Percentiles rank a stretch among this genome's conserved stretches.
Conservation (phyloP, 2,888 invertebrate species). For the Oegoconia quadripuncta region DNA sequence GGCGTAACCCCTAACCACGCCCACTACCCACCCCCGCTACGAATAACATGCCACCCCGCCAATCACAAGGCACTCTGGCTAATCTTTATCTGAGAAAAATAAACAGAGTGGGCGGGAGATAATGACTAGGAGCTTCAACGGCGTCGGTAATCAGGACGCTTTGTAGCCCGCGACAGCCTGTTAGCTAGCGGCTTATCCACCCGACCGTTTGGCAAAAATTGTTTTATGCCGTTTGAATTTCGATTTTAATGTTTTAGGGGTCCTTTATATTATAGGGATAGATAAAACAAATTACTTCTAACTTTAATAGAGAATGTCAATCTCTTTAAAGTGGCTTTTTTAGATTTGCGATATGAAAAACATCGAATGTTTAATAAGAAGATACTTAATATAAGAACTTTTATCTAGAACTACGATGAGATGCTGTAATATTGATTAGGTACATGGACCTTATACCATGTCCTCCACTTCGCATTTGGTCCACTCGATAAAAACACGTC, state of each 20-base stretch:
- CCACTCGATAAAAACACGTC: no score
- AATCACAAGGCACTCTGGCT: constrained; percentile 69
- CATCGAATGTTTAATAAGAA: no score
- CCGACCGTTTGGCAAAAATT: constrained; percentile 66
- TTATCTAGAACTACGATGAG: no score
- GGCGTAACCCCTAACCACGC: constrained; percentile 46
- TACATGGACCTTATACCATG: no score
- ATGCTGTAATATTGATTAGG: no score
- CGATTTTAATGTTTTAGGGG: constrained; percentile 23
- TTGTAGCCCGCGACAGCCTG: constrained; percentile 68
- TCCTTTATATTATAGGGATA: not conserved
- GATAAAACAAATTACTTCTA: not conserved
- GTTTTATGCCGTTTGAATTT: constrained; percentile 35
- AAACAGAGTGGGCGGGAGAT: constrained; percentile 76
- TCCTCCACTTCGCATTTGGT: no score
- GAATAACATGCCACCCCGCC: constrained; percentile 52
- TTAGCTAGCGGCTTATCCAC: constrained; percentile 52
- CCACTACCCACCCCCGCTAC: constrained; percentile 28
- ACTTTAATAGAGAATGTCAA: no score
- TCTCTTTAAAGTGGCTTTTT: no score
- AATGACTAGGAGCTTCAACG: constrained; percentile 62
- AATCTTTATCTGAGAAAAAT: constrained; percentile 79
- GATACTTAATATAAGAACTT: no score
- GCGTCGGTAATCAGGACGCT: constrained; percentile 70
- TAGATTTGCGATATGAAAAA: no score